These are phyloP conservation scores for Nesogale talazaci DNA, from an alignment of 2,113 vertebrate genomes.

Conservation along the genomic window DNA sequence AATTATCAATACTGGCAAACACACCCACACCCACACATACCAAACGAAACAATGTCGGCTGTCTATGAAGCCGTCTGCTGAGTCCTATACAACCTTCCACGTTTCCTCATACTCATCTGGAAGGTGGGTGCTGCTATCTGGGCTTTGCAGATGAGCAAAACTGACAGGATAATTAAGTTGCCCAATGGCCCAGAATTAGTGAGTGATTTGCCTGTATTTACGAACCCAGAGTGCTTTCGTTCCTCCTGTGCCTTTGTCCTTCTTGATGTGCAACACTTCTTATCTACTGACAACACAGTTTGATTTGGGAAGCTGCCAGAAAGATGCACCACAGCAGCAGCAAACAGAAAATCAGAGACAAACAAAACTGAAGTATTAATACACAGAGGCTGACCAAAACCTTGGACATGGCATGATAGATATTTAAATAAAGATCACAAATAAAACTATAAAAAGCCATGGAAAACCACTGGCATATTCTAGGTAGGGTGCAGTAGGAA, in stretches of 20 bases:
- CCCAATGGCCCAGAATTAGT: not conserved
- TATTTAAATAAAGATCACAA: not conserved
- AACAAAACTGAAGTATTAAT: not conserved
- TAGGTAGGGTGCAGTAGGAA: not conserved
- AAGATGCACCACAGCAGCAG: not conserved
- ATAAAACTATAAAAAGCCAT: not conserved
- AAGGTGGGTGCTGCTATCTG: not conserved
- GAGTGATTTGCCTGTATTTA: not conserved
- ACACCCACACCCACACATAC: not conserved
- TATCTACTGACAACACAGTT: slow-evolving; percentile 15
- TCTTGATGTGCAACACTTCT: not conserved
- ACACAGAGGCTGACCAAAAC: not conserved
- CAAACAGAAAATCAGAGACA: slow-evolving; percentile 8
- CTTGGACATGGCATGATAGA: not conserved
- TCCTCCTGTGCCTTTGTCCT: not conserved
- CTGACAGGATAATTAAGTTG: not conserved
- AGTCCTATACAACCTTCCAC: not conserved
- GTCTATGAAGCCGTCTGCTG: not conserved
- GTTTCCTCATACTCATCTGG: not conserved
- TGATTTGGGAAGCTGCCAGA: not conserved
- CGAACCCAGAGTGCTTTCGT: not conserved
- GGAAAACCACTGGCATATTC: not conserved
- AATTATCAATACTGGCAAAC: not conserved
- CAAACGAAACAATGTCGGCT: not conserved
- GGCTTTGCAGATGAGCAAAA: not conserved